Percentiles rank a stretch among this genome's conserved stretches.
phyloP scores from a whole-genome alignment of 2,113 vertebrate species.

The Arvicanthis niloticus region DNA sequence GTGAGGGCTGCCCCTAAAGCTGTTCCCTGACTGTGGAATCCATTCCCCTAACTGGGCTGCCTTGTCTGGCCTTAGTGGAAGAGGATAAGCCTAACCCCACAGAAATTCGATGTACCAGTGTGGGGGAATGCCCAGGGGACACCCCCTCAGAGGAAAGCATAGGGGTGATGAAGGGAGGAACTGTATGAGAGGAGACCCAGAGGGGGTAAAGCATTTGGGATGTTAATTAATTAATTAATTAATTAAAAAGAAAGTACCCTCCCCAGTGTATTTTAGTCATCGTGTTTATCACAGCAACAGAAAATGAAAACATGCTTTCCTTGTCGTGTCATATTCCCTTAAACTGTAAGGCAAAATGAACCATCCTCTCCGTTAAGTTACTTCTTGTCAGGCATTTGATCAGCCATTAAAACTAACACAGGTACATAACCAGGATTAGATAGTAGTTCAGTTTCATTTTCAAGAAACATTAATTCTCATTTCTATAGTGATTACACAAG shows the following conservation, averaged over 20 bases:
- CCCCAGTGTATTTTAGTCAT: not conserved
- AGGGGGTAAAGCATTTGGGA: too few species aligned
- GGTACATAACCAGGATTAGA: not conserved
- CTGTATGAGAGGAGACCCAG: too few species aligned
- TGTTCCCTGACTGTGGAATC: too few species aligned
- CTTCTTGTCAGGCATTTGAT: not conserved
- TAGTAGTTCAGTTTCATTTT: not conserved
- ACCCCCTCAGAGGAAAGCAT: too few species aligned
- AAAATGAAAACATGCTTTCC: not conserved
- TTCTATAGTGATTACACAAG: not conserved
- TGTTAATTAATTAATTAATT: too few species aligned
- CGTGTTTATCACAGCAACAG: not conserved
- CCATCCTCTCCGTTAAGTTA: not conserved
- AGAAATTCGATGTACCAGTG: too few species aligned
- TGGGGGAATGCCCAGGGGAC: too few species aligned
- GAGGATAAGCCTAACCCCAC: too few species aligned
- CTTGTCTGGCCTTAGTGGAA: too few species aligned
- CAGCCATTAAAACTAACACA: not conserved
- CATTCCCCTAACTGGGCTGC: too few species aligned
- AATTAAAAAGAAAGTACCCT: not conserved
- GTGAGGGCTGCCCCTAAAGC: too few species aligned
- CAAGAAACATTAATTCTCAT: not conserved
- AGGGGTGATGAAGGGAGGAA: too few species aligned
- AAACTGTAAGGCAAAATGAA: not conserved
- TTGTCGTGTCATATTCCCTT: not conserved